Conservation (phyloP, 2,888 invertebrate species). For the Brachyptera risi region DNA sequence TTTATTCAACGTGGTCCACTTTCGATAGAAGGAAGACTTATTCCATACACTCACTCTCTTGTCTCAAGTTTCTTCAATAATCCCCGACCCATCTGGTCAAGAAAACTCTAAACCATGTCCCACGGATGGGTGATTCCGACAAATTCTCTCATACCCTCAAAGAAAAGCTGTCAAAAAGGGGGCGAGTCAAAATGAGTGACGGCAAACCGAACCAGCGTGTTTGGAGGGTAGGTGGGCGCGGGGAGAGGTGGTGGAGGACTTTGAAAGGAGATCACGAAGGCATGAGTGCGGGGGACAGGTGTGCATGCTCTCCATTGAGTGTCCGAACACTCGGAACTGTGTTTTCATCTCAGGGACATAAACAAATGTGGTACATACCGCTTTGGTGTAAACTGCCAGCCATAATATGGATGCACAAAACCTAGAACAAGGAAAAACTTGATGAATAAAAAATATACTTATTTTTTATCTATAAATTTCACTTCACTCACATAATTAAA, state of each 20-base stretch:
- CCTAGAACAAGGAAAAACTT: conserved; percentile 7
- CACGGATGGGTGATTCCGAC: conserved; percentile 4
- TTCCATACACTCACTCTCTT: not conserved
- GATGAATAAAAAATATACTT: too few relatives aligned
- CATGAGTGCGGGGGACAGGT: conserved; percentile 1
- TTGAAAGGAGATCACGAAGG: not conserved
- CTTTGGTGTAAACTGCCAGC: conserved; percentile 47
- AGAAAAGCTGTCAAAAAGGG: conserved; percentile 15
- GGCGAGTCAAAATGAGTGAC: conserved; percentile 10
- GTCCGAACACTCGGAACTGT: not conserved
- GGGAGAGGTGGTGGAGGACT: not conserved
- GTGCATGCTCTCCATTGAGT: too few relatives aligned
- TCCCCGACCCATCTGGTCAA: conserved; percentile 18
- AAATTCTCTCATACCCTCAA: not conserved
- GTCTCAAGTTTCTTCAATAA: not conserved
- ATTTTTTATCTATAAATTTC: too few relatives aligned
- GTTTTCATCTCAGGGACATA: too few relatives aligned
- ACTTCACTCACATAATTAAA: too few relatives aligned
- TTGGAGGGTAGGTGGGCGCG: not conserved
- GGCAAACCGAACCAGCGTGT: not conserved
- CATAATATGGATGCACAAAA: conserved; percentile 34
- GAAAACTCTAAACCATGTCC: not conserved
- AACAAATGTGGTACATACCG: conserved; percentile 51
- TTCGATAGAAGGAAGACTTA: conserved; percentile 1
- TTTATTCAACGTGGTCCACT: not conserved